Conservation (phyloP, 2,888 invertebrate genomes). For the Spodoptera littoralis region DNA sequence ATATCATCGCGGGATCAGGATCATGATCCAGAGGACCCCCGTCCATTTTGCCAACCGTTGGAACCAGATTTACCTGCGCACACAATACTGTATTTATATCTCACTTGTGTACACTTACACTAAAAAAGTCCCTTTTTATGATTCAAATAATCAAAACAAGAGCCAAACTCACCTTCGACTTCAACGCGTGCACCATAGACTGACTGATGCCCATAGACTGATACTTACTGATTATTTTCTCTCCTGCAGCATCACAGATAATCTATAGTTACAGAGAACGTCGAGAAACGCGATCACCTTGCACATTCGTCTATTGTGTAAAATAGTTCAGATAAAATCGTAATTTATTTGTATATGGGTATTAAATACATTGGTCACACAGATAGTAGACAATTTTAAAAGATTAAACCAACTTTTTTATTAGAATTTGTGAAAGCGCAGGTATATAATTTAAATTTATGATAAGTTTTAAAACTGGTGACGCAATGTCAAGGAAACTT, state of each 20-base stretch:
- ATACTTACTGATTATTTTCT: not conserved
- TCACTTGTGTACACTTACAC: not conserved
- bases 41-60: conserved; percentile 45
- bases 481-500: not conserved
- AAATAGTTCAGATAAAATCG: too few species aligned
- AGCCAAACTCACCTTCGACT: conserved; percentile 11
- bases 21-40: conserved; percentile 49
- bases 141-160: conserved; percentile 28
- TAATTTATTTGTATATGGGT: too few species aligned
- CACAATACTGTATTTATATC: not conserved
- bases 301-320: too few species aligned
- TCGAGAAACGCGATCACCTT: too few species aligned
- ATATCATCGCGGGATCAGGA: conserved; percentile 38
- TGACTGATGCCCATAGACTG: conserved; percentile 1
- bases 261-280: not conserved
- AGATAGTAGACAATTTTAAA: too few species aligned
- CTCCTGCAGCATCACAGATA: not conserved
- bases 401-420: not conserved
- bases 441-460: too few species aligned
- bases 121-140: not conserved
- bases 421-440: not conserved
- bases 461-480: not conserved
- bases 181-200: conserved; percentile 25
- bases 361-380: too few species aligned
- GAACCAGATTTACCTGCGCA: conserved; percentile 18